Base-by-base conservation (phyloP, 2,888 invertebrate genomes). In the Cryptocheilus praepositus region DNA sequence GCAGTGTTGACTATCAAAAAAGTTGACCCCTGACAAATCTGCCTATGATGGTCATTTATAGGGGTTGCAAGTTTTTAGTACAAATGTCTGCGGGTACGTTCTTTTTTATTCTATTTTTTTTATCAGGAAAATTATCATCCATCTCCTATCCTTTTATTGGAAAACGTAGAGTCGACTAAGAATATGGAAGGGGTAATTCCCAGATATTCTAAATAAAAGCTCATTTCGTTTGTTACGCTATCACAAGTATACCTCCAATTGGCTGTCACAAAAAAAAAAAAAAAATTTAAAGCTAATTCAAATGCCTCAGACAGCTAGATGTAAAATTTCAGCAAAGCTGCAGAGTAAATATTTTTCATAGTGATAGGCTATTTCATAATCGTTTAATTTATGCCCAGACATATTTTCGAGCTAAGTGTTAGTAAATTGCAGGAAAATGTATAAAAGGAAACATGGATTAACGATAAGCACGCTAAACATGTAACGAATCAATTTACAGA, bases 1-100 rank as follows among this genome's bases (percentile, higher is more conserved):
- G 5, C 49, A 18, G 16, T n/a, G 18, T 49, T 49, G 8, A 5
- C 49, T 49, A 16, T 49, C 1, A 64, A 79, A 18, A 58, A 63
- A 71, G 70, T 19, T 8, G 22, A 61, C 67, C 56, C 73, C 54
- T 51, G 63, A 43, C 13, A 52, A 54, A 22, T 61, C 36, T 60
- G 45, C 53, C 55, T 44, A 18, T 63, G 55, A 18, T 45, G 55
- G 67, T 49, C 55, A 13, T 63, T 15, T 51, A 43, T 7, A 55
- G 21, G 56, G 55, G 60, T 63, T 71, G 67, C 36, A 63, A 66
- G 55, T 71, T 76, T 70, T 79, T 77, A 81, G 81, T 80, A 81
- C 79, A 80, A 80, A 79, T 74, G 44, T 64, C 65, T 59, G 64
- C 61, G 61, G 66, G 64, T 72, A 73, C 68, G 61, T 54, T 46